phyloP scores from a whole-genome alignment of 2,888 invertebrate species.

The Drosophila melanosoma region DNA sequence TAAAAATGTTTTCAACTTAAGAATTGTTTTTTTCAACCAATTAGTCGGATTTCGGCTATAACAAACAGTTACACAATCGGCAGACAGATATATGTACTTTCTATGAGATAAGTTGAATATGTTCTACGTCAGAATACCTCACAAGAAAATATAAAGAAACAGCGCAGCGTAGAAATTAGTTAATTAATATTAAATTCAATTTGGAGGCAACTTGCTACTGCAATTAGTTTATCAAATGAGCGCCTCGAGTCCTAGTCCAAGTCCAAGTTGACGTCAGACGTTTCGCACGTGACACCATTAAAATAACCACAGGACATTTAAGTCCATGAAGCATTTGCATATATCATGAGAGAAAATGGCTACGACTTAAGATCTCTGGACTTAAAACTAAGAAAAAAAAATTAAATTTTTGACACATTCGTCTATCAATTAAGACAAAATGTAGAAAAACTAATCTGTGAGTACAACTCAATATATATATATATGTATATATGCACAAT shows the following conservation, averaged over 20 bases:
- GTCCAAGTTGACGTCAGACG: constrained; percentile 1
- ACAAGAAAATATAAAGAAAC: constrained; percentile 28
- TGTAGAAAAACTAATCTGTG: neutral
- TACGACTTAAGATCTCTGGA: neutral
- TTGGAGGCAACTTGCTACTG: constrained; percentile 38
- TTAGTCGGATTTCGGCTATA: neutral
- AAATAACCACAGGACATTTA: neutral
- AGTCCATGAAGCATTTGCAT: neutral
- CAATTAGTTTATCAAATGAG: constrained; percentile 75
- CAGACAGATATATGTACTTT: too few relatives aligned
- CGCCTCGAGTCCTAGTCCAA: constrained; percentile 40
- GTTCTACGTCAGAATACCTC: neutral
- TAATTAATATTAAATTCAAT: constrained; percentile 77
- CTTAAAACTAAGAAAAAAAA: neutral
- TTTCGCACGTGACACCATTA: constrained; percentile 62
- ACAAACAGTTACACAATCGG: neutral
- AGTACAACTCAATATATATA: neutral
- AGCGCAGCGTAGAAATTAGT: constrained; percentile 64
- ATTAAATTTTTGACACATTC: neutral
- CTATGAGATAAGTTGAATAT: neutral
- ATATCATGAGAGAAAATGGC: neutral
- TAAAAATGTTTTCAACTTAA: neutral
- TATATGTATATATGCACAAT: neutral
- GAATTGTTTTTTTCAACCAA: neutral
- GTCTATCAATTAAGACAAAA: neutral